These are phyloP conservation scores for Xenus cinereus DNA, from an alignment of 2,113 vertebrate genomes.

Conservation along the genomic window DNA sequence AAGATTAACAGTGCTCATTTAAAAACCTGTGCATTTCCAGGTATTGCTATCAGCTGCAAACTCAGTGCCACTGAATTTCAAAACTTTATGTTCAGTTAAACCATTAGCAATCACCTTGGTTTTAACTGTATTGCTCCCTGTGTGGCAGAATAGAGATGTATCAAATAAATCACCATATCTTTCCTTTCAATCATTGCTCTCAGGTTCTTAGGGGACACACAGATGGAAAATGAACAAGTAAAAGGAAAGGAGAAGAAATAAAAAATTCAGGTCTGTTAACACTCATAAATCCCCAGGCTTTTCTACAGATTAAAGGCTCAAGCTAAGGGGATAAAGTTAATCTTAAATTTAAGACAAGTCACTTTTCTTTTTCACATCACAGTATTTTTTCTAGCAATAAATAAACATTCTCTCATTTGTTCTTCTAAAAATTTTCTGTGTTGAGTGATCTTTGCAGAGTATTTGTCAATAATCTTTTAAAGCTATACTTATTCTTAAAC, in stretches of 20 bases:
- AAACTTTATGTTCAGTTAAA: neutral
- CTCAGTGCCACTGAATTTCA: neutral
- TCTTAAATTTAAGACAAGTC: conserved; percentile 60
- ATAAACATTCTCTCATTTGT: conserved; percentile 7
- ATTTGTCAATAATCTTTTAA: neutral
- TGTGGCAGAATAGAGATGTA: conserved; percentile 24
- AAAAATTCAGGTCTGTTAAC: conserved; percentile 60
- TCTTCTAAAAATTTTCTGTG: neutral
- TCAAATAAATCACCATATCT: conserved; percentile 42
- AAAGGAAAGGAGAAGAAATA: conserved; percentile 41
- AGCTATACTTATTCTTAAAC: neutral
- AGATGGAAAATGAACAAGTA: conserved; percentile 43
- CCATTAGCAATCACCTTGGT: neutral
- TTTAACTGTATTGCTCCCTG: neutral
- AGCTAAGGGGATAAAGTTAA: conserved; percentile 53
- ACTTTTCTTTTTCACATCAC: conserved; percentile 35
- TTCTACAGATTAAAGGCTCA: conserved; percentile 69
- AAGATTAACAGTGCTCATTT: neutral
- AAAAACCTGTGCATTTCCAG: neutral
- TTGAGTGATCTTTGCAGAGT: neutral
- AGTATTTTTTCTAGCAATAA: conserved; percentile 36
- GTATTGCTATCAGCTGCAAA: neutral
- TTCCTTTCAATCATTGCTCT: conserved; percentile 23
- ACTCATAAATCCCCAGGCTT: conserved; percentile 56
- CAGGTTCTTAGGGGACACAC: conserved; percentile 31